These are phyloP conservation scores for Latrodectus elegans DNA, from an alignment of 2,888 invertebrate genomes.

Conservation along the genomic window DNA sequence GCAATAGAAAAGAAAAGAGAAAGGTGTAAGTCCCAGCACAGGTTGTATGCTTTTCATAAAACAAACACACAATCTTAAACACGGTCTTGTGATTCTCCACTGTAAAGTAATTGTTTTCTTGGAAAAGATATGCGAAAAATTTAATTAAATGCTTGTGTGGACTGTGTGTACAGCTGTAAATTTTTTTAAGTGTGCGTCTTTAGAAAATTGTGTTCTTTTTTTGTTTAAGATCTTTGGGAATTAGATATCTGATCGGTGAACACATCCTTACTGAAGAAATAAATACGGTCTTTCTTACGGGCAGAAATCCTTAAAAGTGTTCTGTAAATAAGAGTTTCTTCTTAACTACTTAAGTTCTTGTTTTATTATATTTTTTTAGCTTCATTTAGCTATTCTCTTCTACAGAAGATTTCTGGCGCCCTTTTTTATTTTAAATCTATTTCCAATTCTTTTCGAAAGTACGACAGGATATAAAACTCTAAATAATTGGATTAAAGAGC, in stretches of 20 bases:
- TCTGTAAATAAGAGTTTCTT: conserved; percentile 41
- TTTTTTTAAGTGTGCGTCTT: not conserved
- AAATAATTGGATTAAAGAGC: conserved; percentile 46
- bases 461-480: conserved; percentile 29
- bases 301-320: conserved; percentile 33
- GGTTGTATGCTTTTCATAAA: conserved; percentile 32
- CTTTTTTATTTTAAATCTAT: conserved; percentile 18
- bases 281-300: conserved; percentile 18
- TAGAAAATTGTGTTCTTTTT: conserved; percentile 22
- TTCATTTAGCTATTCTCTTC: not conserved
- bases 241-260: conserved; percentile 34
- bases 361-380: conserved; percentile 13
- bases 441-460: not conserved
- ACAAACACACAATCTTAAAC: conserved; percentile 39
- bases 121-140: conserved; percentile 21
- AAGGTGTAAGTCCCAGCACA: conserved; percentile 4
- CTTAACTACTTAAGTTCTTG: conserved; percentile 38
- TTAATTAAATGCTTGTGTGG: conserved; percentile 42
- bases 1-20: conserved; percentile 7
- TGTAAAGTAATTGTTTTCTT: conserved; percentile 41
- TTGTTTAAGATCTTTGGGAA: conserved; percentile 8
- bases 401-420: not conserved
- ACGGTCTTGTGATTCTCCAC: conserved; percentile 9
- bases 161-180: conserved; percentile 2
- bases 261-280: conserved; percentile 8